Percentiles rank a stretch among this genome's conserved stretches.
Evolutionary conservation across 2,888 invertebrate species (phyloP).

Genomic region (Autographa gamma): DNA sequence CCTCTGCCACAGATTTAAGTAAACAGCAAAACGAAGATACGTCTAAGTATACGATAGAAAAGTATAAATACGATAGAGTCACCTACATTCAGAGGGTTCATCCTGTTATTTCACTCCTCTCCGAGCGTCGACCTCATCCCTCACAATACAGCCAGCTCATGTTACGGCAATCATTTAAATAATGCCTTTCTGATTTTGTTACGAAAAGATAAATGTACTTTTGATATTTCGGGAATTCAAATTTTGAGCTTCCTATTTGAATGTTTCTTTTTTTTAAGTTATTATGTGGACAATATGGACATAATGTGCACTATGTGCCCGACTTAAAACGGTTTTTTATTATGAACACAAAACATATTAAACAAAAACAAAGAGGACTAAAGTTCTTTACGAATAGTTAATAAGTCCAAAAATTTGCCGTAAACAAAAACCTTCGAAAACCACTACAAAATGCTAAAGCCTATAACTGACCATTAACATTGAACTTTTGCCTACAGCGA

Average conservation of each 20-base stretch:
- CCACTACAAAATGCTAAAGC: conserved; percentile 3
- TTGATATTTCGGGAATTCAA: background rate
- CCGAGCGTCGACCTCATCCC: conserved; percentile 15
- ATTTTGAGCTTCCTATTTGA: background rate
- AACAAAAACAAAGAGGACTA: no score
- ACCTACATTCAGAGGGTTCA: conserved; percentile 31
- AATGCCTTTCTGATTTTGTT: background rate
- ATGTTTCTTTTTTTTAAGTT: no score
- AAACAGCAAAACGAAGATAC: background rate
- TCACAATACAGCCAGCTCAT: conserved; percentile 18
- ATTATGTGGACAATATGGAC: no score
- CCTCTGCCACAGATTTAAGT: background rate
- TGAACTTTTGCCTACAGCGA: conserved; percentile 6
- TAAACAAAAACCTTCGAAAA: conserved; percentile 1
- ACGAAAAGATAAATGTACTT: background rate
- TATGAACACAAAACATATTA: no score
- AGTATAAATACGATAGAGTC: conserved; percentile 22
- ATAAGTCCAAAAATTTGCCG: background rate
- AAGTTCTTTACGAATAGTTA: no score
- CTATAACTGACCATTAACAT: conserved; percentile 8
- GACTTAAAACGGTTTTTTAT: no score
- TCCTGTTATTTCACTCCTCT: conserved; percentile 24
- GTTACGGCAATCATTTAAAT: conserved; percentile 24
- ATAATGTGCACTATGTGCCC: no score
- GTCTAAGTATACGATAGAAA: background rate